A percentile compares a stretch with the other conserved stretches of the same genome.
phyloP scores from a whole-genome alignment of 2,888 invertebrate genomes.

The Cheilosia soror region DNA sequence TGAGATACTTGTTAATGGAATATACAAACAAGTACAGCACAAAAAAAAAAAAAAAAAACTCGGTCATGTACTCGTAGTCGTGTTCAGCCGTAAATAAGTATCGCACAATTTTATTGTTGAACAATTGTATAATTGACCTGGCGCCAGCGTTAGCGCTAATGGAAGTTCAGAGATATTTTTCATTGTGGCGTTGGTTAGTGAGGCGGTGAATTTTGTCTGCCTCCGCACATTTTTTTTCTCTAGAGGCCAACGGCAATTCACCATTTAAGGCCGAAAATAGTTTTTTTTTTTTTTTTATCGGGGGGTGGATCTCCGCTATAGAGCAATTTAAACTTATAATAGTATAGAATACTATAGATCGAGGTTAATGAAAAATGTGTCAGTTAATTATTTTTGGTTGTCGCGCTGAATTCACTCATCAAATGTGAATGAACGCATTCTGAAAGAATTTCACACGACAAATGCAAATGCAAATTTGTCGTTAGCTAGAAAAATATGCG shows the following conservation, averaged over 20 bases:
- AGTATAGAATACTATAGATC: background rate
- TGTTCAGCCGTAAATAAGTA: slow-evolving; percentile 43
- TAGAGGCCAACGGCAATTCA: slow-evolving; percentile 12
- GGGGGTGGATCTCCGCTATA: background rate
- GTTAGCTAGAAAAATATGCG: background rate
- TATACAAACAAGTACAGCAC: slow-evolving; percentile 1
- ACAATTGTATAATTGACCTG: slow-evolving; percentile 77
- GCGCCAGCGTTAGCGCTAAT: slow-evolving; percentile 75
- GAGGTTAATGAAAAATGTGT: background rate
- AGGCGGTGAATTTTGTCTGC: background rate
- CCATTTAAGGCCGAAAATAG: slow-evolving; percentile 41
- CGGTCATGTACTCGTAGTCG: slow-evolving; percentile 55
- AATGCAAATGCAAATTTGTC: background rate
- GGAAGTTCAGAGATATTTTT: slow-evolving; percentile 46
- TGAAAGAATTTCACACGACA: background rate
- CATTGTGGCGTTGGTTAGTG: slow-evolving; percentile 4
- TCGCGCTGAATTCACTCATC: background rate
- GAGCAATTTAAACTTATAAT: background rate
- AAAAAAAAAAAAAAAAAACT: slow-evolving; percentile 28
- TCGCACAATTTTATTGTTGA: slow-evolving; percentile 64
- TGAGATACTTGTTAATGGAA: slow-evolving; percentile 25
- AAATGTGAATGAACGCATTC: background rate
- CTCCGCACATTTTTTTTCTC: slow-evolving; percentile 14
- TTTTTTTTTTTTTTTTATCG: background rate
- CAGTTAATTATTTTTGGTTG: background rate